Conservation (phyloP, 2,888 invertebrate species). For the Spodoptera littoralis region DNA sequence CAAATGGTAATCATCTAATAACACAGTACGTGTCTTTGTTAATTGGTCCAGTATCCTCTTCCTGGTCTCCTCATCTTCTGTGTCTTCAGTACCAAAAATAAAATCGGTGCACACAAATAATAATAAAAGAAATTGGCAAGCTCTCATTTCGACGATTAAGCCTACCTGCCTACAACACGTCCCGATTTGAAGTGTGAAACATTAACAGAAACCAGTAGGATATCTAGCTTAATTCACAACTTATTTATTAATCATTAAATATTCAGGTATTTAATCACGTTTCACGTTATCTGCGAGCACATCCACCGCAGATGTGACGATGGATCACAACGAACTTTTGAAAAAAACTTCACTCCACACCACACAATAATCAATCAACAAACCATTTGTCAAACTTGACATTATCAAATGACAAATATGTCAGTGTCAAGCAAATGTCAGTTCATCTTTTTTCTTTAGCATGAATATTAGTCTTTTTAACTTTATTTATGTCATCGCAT, state of each 20-base stretch:
- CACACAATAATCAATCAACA: conserved; percentile 45
- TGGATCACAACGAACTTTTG: no score
- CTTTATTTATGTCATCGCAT: no score
- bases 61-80: conserved; percentile 76
- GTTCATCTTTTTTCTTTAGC: conserved; percentile 3
- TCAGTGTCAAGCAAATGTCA: conserved; percentile 35
- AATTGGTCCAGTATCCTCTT: conserved; percentile 80
- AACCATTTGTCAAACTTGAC: conserved; percentile 15
- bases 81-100: conserved; percentile 75
- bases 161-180: conserved; percentile 68
- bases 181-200: conserved; percentile 37
- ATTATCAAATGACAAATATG: conserved; percentile 9
- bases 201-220: conserved; percentile 27
- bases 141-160: conserved; percentile 71
- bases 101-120: conserved; percentile 75
- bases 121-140: conserved; percentile 72
- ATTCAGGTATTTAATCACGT: conserved; percentile 19
- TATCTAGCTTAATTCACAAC: conserved; percentile 28
- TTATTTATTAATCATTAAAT: conserved; percentile 20
- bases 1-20: conserved; percentile 80
- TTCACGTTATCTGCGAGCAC: conserved; percentile 7
- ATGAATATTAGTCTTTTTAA: conserved; percentile 10
- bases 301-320: conserved; percentile 1
- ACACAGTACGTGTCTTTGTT: conserved; percentile 77
- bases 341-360: conserved; percentile 1